A percentile compares a stretch with the other conserved stretches of the same genome.
Evolutionary conservation across 2,797 vertebrate genomes (phyloP).

Genomic region (Hippoglossus hippoglossus): DNA sequence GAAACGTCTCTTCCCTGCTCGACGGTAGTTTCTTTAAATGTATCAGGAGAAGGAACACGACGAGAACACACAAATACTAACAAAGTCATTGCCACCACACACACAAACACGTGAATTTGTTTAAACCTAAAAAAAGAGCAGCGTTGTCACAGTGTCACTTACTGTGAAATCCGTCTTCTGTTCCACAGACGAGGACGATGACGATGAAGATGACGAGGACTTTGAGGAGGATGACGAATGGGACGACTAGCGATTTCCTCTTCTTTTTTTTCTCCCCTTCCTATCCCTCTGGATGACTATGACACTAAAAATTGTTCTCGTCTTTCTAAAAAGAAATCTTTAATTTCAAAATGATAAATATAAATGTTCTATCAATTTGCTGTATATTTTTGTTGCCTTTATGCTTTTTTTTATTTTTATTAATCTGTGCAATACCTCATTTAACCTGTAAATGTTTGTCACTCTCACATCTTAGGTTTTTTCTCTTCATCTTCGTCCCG

Average conservation of each 20-base stretch:
- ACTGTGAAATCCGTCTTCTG: constrained; percentile 21
- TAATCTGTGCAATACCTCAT: constrained; percentile 99
- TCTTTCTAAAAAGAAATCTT: constrained; percentile 89
- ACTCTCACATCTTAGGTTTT: constrained; percentile 67
- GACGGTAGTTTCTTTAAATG: background rate
- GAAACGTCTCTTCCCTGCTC: background rate
- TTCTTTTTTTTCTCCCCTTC: constrained; percentile 22
- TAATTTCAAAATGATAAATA: constrained; percentile 88
- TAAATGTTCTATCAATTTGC: constrained; percentile 95
- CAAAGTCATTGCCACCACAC: background rate
- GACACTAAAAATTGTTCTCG: constrained; percentile 92
- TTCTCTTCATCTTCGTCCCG: constrained; percentile 18
- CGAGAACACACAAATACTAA: background rate
- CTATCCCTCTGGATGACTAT: constrained; percentile 75
- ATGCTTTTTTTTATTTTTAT: constrained; percentile 85
- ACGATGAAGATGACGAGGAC: constrained; percentile 97
- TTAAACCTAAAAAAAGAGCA: no score
- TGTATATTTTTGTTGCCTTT: constrained; percentile 99
- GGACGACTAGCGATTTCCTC: constrained; percentile 91
- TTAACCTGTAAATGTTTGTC: constrained; percentile 94
- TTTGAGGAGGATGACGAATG: constrained; percentile 99
- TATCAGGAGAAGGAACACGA: background rate
- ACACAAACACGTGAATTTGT: no score
- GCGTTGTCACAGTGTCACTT: background rate
- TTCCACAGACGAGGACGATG: constrained; percentile 93